Evolutionary conservation across 2,888 invertebrate species (phyloP), one percentile per base, ranked within the genome.

Genomic region (Epistrophe grossulariae): DNA sequence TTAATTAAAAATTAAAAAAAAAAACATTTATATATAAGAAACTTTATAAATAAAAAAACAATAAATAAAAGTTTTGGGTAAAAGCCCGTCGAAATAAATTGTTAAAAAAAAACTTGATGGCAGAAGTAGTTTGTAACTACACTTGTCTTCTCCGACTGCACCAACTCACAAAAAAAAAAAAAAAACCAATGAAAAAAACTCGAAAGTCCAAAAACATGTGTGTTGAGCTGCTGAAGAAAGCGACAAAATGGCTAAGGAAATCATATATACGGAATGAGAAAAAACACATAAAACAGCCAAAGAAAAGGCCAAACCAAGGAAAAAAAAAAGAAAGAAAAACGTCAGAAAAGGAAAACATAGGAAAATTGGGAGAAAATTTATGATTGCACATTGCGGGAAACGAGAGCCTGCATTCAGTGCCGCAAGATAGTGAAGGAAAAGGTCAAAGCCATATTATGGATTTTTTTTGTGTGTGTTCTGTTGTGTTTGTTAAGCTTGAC

Each of bases 381-480:
- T 88, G 81, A 83, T 79, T 88, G 82, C 88, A 88, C 88, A 88
- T 88, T 88, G 88, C 88, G 88, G 88, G 88, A 70, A 88, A 88
- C 76, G 88, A 85, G 85, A 88, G 88, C 79, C 88, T 88, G 88
- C 88, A 88, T 85, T 88, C 84, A 88, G 79, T 88, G 88, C 88
- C 88, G 88, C 88, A 88, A 88, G 82, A 88, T 88, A 88, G 84
- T 71, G 84, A 84, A 88, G 77, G 82, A 88, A 88, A 79, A 85
- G 85, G 88, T 85, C 88, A 83, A 85, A 82, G 76, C 79, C 85
- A 84, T 84, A 62, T 68, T 84, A 84, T 88, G 60, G 72, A 77
- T 83, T 85, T 43, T 59, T 48, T 59, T 43, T 68, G 31, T 31
- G 31, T 31, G 31, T 24, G 24, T 24, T 24, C 0, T 59, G 28